Conservation (phyloP, 2,888 invertebrate species). For the Dasysyrphus albostriatus region DNA sequence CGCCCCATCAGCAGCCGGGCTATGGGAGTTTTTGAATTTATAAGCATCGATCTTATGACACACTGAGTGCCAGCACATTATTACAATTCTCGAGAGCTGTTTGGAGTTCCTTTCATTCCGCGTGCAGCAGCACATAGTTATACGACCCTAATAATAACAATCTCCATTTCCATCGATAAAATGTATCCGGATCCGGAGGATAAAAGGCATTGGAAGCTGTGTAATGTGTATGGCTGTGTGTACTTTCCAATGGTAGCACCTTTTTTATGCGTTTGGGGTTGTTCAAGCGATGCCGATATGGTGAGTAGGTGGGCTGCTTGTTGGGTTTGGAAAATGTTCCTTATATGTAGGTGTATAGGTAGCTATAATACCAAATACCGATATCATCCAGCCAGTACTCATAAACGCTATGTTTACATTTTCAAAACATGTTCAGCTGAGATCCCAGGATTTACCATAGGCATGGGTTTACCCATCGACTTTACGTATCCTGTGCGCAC, state of each 20-base stretch:
- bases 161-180: constrained; percentile 60
- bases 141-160: constrained; percentile 72
- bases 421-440: constrained; percentile 74
- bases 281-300: not conserved
- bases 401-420: constrained; percentile 76
- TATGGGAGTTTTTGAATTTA: constrained; percentile 64
- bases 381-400: constrained; percentile 69
- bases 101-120: constrained; percentile 64
- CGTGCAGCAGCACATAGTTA: constrained; percentile 54
- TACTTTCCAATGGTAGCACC: constrained; percentile 49
- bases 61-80: constrained; percentile 71
- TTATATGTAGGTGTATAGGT: constrained; percentile 17
- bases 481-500: constrained; percentile 68
- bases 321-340: constrained; percentile 34
- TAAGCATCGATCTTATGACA: constrained; percentile 69
- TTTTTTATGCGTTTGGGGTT: constrained; percentile 57
- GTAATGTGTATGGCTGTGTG: constrained; percentile 48
- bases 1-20: constrained; percentile 1
- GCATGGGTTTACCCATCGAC: constrained; percentile 71
- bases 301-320: constrained; percentile 15
- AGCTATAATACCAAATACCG: constrained; percentile 61
- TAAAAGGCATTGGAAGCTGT: constrained; percentile 58
- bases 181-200: constrained; percentile 46
- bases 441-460: constrained; percentile 70
- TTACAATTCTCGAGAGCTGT: constrained; percentile 74